Percentiles rank a stretch among this genome's conserved stretches.
Conservation (phyloP, 2,888 invertebrate genomes). For the Orthonevra nobilis region DNA sequence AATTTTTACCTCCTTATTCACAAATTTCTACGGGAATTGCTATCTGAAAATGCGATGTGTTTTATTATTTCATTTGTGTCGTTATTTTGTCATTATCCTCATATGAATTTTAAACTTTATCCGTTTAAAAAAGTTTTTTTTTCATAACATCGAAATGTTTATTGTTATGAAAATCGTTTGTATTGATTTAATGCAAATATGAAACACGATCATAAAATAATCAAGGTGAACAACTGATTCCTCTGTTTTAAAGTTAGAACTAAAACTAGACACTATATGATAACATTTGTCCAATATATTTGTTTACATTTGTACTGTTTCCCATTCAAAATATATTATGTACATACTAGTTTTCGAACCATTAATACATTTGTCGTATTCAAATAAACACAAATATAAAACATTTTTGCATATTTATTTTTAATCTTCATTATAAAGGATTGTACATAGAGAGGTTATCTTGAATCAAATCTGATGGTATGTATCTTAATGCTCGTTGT, state of each 20-base stretch:
- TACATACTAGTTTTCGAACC: slow-evolving; percentile 49
- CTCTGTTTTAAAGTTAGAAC: not conserved
- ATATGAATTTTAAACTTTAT: not conserved
- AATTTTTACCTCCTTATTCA: not conserved
- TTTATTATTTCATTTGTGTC: slow-evolving; percentile 14
- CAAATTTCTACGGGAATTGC: too few species aligned
- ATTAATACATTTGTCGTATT: slow-evolving; percentile 43
- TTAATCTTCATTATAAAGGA: too few species aligned
- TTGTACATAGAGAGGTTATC: too few species aligned
- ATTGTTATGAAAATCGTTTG: slow-evolving; percentile 19
- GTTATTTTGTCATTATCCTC: slow-evolving; percentile 11
- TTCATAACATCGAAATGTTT: not conserved
- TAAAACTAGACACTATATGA: not conserved
- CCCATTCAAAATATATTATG: slow-evolving; percentile 40
- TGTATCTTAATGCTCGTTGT: too few species aligned
- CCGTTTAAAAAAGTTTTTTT: slow-evolving; percentile 4
- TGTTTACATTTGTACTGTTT: slow-evolving; percentile 34
- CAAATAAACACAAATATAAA: slow-evolving; percentile 41
- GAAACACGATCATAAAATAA: too few species aligned
- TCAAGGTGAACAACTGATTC: not conserved
- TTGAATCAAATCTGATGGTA: too few species aligned
- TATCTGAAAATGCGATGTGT: too few species aligned
- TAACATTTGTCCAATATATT: slow-evolving; percentile 11
- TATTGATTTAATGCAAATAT: too few species aligned
- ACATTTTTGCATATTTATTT: too few species aligned